A percentile compares a stretch with the other conserved stretches of the same genome.
phyloP scores from a whole-genome alignment of 2,113 vertebrate species.

The Lepidothrix coronata region DNA sequence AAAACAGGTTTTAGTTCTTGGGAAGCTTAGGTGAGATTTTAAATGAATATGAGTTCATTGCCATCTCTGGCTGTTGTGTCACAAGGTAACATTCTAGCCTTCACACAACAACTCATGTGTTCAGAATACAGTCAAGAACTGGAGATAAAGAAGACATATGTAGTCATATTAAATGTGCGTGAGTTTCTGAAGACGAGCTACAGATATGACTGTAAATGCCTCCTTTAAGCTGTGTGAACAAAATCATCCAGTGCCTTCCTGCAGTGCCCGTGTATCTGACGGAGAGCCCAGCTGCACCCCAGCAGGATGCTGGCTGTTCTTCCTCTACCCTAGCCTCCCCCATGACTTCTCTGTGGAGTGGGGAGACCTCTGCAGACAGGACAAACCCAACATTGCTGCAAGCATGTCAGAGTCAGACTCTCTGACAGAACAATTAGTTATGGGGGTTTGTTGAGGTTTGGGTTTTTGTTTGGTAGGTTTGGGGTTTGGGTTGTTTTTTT shows the following conservation, averaged over 20 bases:
- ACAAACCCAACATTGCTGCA: background rate
- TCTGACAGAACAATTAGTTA: background rate
- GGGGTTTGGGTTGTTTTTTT: background rate
- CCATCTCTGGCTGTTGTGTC: background rate
- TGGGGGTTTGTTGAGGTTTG: fast-evolving
- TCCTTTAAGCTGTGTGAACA: background rate
- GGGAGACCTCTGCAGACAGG: constrained; percentile 12
- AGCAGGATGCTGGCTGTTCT: background rate
- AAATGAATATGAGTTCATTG: background rate
- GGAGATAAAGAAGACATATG: background rate
- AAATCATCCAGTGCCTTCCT: background rate
- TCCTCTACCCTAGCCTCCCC: fast-evolving
- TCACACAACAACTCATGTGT: background rate
- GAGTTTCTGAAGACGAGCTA: background rate
- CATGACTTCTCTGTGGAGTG: background rate
- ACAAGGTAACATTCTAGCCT: background rate
- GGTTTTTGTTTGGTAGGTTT: background rate
- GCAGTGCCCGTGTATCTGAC: background rate
- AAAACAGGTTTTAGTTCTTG: background rate
- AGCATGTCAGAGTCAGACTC: too few species aligned
- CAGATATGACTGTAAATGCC: background rate
- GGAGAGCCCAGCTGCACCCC: too few species aligned
- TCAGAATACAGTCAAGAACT: background rate
- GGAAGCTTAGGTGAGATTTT: background rate
- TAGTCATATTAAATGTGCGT: background rate